Evolutionary conservation across 2,797 vertebrate species (phyloP), one percentile per base, ranked within the genome.

Genomic region (Sus cebifrons): DNA sequence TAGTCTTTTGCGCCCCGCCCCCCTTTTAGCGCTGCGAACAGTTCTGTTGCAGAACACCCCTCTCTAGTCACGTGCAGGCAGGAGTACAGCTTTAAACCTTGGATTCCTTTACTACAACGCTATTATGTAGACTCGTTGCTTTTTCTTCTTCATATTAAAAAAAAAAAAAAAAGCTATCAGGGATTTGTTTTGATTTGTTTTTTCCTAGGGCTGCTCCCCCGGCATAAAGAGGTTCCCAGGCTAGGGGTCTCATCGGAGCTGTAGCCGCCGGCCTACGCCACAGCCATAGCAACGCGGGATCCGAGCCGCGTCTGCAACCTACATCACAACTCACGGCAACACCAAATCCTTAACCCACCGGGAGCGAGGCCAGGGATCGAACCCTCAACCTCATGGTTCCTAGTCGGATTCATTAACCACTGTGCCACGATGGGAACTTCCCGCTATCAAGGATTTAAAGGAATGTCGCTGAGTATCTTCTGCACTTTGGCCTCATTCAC

Each of bases 11-110:
- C 13, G 27, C 27, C 25, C 44, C 44, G 44, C 44, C 44, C 6
- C 44, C 44, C 90, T 32, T 52, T 81, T 44, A 70, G 56, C 58
- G 74, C 44, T 64, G 88, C 60, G 52, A 73, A 83, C 23, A 78
- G 68, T 79, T 82, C 32, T 92, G 17, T 93, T 89, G 56, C 64
- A 65, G 62, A 88, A 90, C 11, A 20, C 23, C 23, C 84, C 81
- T 96, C 62, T 79, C 65, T 29, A 93, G 83, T 79, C n/a, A 54
- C 29, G 78, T 88, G 14, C 25, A 36, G 68, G 18, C 56, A 94
- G 60, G 54, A 86, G 86, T 54, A 40, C 49, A 5, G 5, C 29
- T 75, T 83, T 84, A 70, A 64, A 81, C n/a, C 29, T 92, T 91
- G 65, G 56, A 96, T 68, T 85, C 54, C 84, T 92, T 90, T 64